Evolutionary conservation across 53 echinoderm and acorn worm genomes (phyloP).

Genomic region (Luidia sarsii): DNA sequence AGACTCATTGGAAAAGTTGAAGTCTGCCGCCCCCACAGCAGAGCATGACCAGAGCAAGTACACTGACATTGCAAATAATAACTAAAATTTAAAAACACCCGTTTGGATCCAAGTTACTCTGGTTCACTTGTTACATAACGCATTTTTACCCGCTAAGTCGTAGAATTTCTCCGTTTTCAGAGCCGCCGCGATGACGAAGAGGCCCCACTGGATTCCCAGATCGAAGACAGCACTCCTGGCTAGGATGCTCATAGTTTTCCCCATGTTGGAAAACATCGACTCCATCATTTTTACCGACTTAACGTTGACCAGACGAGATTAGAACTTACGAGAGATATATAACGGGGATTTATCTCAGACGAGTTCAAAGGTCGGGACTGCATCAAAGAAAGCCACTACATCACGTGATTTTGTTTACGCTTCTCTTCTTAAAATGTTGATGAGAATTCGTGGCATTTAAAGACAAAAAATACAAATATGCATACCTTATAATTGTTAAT

Average conservation of each 20-base stretch:
- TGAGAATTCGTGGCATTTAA: too few relatives aligned
- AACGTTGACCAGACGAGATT: too few relatives aligned
- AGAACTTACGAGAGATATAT: too few relatives aligned
- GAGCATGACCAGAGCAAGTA: not conserved
- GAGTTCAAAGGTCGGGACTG: too few relatives aligned
- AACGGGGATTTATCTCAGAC: too few relatives aligned
- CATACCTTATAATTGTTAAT: too few relatives aligned
- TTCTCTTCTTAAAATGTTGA: too few relatives aligned
- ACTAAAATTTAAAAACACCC: not conserved
- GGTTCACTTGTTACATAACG: not conserved
- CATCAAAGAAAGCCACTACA: too few relatives aligned
- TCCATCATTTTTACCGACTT: too few relatives aligned
- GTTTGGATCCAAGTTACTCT: not conserved
- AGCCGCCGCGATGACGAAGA: constrained; percentile 66
- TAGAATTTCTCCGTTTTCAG: constrained; percentile 86
- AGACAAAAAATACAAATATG: too few relatives aligned
- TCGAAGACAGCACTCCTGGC: constrained; percentile 66
- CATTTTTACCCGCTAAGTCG: constrained; percentile 79
- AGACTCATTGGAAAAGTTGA: too few relatives aligned
- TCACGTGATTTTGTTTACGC: too few relatives aligned
- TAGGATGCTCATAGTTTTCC: constrained; percentile 8
- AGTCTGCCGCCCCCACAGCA: not conserved
- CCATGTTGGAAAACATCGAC: constrained; percentile 28
- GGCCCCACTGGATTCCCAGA: constrained; percentile 77
- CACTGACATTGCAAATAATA: not conserved